Conservation (phyloP, 2,888 invertebrate species). For the Sesamia inferens region DNA sequence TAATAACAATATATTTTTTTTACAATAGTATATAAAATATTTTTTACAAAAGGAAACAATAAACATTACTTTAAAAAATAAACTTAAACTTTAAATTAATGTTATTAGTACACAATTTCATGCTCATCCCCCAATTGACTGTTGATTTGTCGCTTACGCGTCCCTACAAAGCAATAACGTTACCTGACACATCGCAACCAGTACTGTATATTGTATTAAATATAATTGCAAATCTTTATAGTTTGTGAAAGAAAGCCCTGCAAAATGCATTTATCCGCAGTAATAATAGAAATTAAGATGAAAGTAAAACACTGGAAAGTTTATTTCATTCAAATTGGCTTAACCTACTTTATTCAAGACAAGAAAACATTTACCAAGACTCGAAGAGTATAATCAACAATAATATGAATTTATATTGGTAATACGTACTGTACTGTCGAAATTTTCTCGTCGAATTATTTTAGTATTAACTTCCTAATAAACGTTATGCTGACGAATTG, state of each 20-base stretch:
- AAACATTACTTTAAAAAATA: neutral
- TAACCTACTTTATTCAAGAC: slow-evolving; percentile 36
- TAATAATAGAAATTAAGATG: slow-evolving; percentile 48
- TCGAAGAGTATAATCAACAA: slow-evolving; percentile 41
- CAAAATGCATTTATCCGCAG: slow-evolving; percentile 39
- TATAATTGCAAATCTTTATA: neutral
- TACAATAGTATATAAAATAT: neutral
- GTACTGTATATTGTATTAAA: neutral
- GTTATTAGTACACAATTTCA: neutral
- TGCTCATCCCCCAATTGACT: neutral
- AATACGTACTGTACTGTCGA: slow-evolving; percentile 4
- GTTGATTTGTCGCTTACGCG: neutral
- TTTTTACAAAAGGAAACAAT: neutral
- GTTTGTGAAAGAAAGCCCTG: slow-evolving; percentile 25
- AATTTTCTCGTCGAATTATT: slow-evolving; percentile 21
- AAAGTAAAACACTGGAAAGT: slow-evolving; percentile 60
- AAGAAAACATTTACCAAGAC: slow-evolving; percentile 41
- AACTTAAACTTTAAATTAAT: neutral
- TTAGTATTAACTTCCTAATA: neutral
- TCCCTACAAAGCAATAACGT: too few species aligned
- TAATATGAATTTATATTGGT: slow-evolving; percentile 19
- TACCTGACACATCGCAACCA: too few species aligned
- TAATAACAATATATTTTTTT: neutral
- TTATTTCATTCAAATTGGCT: slow-evolving; percentile 36
- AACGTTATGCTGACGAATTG: neutral